These are phyloP conservation scores for Carterocephalus palaemon DNA, from an alignment of 2,888 invertebrate genomes.

Conservation along the genomic window DNA sequence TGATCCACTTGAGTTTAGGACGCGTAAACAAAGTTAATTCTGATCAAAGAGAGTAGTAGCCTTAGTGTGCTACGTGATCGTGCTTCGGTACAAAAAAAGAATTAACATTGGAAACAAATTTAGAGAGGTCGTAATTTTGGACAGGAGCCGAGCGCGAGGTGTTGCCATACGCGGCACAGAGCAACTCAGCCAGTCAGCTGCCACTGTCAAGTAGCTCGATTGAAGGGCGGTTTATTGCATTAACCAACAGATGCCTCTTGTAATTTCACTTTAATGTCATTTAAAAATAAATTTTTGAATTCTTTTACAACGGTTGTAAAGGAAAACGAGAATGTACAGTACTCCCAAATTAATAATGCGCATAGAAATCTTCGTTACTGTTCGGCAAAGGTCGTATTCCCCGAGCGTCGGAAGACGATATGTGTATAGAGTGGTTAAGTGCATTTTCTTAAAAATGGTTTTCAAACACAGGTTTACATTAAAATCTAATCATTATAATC, in stretches of 20 bases:
- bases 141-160: constrained; percentile 47
- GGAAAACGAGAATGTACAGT: too few species aligned
- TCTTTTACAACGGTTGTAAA: too few species aligned
- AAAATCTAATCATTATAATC: too few species aligned
- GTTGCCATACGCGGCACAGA: constrained; percentile 41
- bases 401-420: too few species aligned
- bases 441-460: too few species aligned
- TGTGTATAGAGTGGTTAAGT: too few species aligned
- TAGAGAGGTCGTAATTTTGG: constrained; percentile 55
- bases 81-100: constrained; percentile 56
- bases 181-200: neutral
- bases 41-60: constrained; percentile 61
- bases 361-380: too few species aligned
- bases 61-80: constrained; percentile 50
- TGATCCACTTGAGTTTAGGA: constrained; percentile 44
- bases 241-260: constrained; percentile 3
- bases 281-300: too few species aligned
- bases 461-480: too few species aligned
- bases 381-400: too few species aligned
- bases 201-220: neutral
- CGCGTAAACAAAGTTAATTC: constrained; percentile 61
- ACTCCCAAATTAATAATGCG: too few species aligned
- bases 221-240: neutral
- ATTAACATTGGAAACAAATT: constrained; percentile 60
- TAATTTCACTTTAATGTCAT: too few species aligned